Base-by-base conservation (phyloP, 2,888 invertebrate species). In the Troides oblongomaculatus region DNA sequence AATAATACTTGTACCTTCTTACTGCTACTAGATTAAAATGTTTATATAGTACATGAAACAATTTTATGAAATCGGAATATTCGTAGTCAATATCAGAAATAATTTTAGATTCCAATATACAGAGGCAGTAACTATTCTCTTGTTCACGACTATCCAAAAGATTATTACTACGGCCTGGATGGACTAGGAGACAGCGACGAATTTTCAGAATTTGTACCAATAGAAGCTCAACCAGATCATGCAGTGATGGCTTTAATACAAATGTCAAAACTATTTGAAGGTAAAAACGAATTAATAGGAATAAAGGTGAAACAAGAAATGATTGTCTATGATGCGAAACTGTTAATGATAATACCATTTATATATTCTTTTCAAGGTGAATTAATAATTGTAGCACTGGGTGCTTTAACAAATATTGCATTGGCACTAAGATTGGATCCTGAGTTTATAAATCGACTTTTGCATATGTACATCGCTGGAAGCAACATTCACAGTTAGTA, bases 391-490 rank as follows among this genome's bases (percentile, higher is more conserved):
- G 87, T 96, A 30, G 93, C 94, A 59, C 79, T 97, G 23, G 97
- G 95, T 0, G 95, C 97, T 0, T 81, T 97, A 53, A 97, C 97
- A 0, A 97, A 97, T 78, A 88, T 97, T 70, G 97, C 97, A 0
- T 80, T 97, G 71, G 95, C 96, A 10, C 91, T 95, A 12, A 93
- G 94, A 79, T 84, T 96, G 76, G 96, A 95, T 77, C 93, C 95
- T 0, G 82, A 93, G 2, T 95, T 97, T 78, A 85, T 94, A 0
- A 74, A 87, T 17, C 92, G 94, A 74, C 85, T 97, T 0, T 94
- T 94, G 72, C 94, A 95, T 39, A 84, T 97, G 14, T 95, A 93
- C 80, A 93, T 97, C 4, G 97, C 97, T 93, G 97, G 96, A 23
- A 97, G 97, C 64, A 95, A 96, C 82, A 90, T 94, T 70, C 87